Evolutionary conservation across 2,797 vertebrate genomes (phyloP), one percentile per base, ranked within the genome.

Genomic region (Allobates femoralis): DNA sequence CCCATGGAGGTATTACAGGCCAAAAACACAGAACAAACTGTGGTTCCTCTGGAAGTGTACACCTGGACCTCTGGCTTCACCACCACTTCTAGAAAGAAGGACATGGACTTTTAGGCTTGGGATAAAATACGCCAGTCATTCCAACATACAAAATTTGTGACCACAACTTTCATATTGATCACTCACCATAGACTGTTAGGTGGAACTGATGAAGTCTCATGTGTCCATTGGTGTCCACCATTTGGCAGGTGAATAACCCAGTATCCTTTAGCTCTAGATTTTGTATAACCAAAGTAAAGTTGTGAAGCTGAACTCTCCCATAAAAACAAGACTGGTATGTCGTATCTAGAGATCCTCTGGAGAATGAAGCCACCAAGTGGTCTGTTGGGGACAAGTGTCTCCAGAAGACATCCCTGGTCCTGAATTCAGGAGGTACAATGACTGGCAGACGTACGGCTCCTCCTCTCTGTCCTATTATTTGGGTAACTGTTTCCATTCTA

Each of bases 131-230:
- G 5, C 32, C 50, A 55, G 50, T 53, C 18, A 53, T 46, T 23
- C 14, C 23, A n/a, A 60, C 19, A 50, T 58, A 26, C 34, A 62
- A 16, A 12, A 46, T 3, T 1, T 28, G 18, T 7, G n/a, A 15
- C 21, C 23, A 5, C 4, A 78, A 32, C 53, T 23, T 2, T 11
- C n/a, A 56, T 7, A 10, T 10, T 37, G 37, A 60, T 0, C 1
- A 64, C 90, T 88, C 73, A 93, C 92, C 91, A 0, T 92, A 92
- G 37, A 93, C 91, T 7, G 79, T 90, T 56, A 93, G 90, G 14
- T 88, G 86, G 15, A 93, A 81, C 5, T 19, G 71, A 50, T 81
- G 86, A 15, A 58, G 87, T 79, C 56, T 30, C 58, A 81, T 50
- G 30, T 5, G 86, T 0, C 92, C 93, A 2, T 28, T 73, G 0